A percentile compares a stretch with the other conserved stretches of the same genome.
Evolutionary conservation across 2,113 vertebrate genomes (phyloP).

Genomic region (Octodon degus): DNA sequence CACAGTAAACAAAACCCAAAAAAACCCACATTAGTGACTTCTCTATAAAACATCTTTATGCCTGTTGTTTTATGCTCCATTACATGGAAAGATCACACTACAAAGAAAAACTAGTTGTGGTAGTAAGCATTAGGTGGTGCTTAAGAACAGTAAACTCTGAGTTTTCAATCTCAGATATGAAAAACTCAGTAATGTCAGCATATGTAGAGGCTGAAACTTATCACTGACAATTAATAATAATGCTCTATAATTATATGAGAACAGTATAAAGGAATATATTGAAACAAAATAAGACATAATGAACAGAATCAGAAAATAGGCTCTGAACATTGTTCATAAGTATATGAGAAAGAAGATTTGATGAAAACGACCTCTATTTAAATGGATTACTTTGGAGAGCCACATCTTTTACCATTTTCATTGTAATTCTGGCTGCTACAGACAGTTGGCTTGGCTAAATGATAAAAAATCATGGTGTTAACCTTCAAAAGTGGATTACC

Average conservation of each 20-base stretch:
- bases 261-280: neutral
- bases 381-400: neutral
- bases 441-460: neutral
- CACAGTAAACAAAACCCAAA: neutral
- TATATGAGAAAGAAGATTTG: neutral
- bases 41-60: neutral
- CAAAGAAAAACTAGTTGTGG: neutral
- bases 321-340: neutral
- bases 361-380: neutral
- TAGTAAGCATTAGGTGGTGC: neutral
- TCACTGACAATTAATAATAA: neutral
- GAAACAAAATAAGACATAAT: neutral
- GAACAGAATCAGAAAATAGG: neutral
- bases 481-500: neutral
- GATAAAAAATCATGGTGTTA: neutral
- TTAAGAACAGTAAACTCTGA: neutral
- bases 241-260: neutral
- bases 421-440: neutral
- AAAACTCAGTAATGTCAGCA: neutral
- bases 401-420: neutral
- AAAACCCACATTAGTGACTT: neutral
- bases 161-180: neutral
- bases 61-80: neutral
- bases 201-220: neutral
- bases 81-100: neutral